Percentiles rank a stretch among this genome's conserved stretches.
Evolutionary conservation across 2,797 vertebrate species (phyloP).

Genomic region (Phalloptychus januarius): DNA sequence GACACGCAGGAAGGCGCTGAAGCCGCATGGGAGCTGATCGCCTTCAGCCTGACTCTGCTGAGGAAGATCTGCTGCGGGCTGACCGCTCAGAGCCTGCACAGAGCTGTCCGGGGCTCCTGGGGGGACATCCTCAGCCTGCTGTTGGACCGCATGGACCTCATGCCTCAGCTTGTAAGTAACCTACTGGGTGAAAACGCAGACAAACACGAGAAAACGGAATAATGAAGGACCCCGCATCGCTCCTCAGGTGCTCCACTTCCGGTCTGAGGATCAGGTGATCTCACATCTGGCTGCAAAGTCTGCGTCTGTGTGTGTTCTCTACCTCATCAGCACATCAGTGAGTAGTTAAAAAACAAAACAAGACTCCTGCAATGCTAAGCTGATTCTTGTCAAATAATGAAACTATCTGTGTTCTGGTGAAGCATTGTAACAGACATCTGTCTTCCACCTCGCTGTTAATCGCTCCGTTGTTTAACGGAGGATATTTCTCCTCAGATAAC

Average conservation of each 20-base stretch:
- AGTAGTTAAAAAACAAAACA: slow-evolving; percentile 16
- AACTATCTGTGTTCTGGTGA: neutral
- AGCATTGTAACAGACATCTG: neutral
- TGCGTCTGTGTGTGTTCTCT: slow-evolving; percentile 77
- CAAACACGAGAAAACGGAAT: neutral
- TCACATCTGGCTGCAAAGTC: slow-evolving; percentile 86
- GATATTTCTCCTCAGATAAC: too few species aligned
- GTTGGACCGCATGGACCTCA: slow-evolving; percentile 59
- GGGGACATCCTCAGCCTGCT: slow-evolving; percentile 38
- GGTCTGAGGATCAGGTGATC: slow-evolving; percentile 76
- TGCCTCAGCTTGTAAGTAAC: slow-evolving; percentile 71
- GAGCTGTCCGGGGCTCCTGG: slow-evolving; percentile 22
- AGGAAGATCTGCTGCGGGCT: slow-evolving; percentile 70
- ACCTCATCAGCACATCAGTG: slow-evolving; percentile 70
- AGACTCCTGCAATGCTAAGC: neutral
- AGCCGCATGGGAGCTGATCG: slow-evolving; percentile 40
- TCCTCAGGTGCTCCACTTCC: slow-evolving; percentile 80
- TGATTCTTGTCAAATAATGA: neutral
- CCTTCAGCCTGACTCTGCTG: slow-evolving; percentile 82
- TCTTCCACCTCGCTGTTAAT: too few species aligned
- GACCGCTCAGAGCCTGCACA: slow-evolving; percentile 43
- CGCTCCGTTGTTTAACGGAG: too few species aligned
- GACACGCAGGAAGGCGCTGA: neutral
- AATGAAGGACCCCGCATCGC: neutral
- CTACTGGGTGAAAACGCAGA: neutral